These are phyloP conservation scores for Perizoma affinitatum DNA, from an alignment of 2,888 invertebrate species.

Conservation along the genomic window DNA sequence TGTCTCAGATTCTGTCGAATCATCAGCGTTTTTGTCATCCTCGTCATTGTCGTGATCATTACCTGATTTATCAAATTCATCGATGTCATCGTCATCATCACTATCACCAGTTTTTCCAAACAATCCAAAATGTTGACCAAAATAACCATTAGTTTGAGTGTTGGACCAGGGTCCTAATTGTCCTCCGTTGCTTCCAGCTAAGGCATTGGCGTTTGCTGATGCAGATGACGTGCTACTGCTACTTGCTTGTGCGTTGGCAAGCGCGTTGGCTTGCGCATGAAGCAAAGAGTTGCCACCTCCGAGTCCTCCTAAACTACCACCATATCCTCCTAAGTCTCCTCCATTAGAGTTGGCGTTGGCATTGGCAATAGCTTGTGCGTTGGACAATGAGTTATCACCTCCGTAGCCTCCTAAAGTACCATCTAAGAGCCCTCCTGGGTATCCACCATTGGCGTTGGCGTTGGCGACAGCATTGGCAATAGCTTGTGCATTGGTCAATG, in stretches of 20 bases:
- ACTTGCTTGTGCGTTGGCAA: constrained; percentile 7
- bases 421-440: too few species aligned
- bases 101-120: background rate
- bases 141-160: background rate
- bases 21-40: background rate
- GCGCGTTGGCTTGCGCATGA: constrained; percentile 2
- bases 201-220: constrained; percentile 10
- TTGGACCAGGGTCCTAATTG: constrained; percentile 6
- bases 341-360: background rate
- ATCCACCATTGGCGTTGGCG: background rate
- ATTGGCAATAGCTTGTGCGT: too few species aligned
- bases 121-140: background rate
- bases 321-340: background rate
- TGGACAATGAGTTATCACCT: too few species aligned
- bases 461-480: background rate
- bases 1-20: background rate
- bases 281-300: background rate
- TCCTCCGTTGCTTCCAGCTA: constrained; percentile 1
- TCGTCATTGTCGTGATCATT: background rate
- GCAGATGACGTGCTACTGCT: background rate
- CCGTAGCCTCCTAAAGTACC: too few species aligned
- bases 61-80: background rate
- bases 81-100: background rate
- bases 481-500: constrained; percentile 11
- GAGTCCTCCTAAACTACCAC: background rate